Evolutionary conservation across 2,888 invertebrate species (phyloP).

Genomic region (Amblyjoppa proteus): DNA sequence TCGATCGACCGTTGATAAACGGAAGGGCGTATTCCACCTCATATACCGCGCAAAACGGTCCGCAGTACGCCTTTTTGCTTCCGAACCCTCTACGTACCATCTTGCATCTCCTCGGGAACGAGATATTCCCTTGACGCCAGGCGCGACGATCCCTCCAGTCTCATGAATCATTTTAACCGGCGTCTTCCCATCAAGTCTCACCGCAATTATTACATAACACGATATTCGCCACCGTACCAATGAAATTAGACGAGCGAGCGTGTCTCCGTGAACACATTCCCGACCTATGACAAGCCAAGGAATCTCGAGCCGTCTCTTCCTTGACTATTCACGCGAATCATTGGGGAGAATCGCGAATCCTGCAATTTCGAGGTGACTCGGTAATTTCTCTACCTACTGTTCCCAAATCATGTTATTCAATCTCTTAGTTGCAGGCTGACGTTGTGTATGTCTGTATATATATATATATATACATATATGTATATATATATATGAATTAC

Average conservation of each 20-base stretch:
- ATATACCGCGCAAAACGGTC: background rate
- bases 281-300: conserved; percentile 64
- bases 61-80: background rate
- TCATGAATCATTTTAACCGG: conserved; percentile 61
- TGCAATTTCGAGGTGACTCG: conserved; percentile 25
- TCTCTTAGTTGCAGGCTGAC: conserved; percentile 1
- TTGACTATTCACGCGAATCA: conserved; percentile 10
- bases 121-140: conserved; percentile 8
- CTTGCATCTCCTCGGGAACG: background rate
- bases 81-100: background rate
- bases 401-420: conserved; percentile 56
- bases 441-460: background rate
- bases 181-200: conserved; percentile 46
- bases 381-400: conserved; percentile 15
- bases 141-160: conserved; percentile 33
- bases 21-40: background rate
- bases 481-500: background rate
- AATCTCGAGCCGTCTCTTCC: conserved; percentile 1
- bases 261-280: conserved; percentile 20
- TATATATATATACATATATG: background rate
- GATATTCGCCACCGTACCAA: conserved; percentile 34
- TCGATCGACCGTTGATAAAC: background rate
- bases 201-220: conserved; percentile 41
- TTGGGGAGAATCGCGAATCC: conserved; percentile 33
- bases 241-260: conserved; percentile 51